Percentiles rank a stretch among this genome's conserved stretches.
Conservation (phyloP, 2,888 invertebrate species). For the Augochlorella aurata region DNA sequence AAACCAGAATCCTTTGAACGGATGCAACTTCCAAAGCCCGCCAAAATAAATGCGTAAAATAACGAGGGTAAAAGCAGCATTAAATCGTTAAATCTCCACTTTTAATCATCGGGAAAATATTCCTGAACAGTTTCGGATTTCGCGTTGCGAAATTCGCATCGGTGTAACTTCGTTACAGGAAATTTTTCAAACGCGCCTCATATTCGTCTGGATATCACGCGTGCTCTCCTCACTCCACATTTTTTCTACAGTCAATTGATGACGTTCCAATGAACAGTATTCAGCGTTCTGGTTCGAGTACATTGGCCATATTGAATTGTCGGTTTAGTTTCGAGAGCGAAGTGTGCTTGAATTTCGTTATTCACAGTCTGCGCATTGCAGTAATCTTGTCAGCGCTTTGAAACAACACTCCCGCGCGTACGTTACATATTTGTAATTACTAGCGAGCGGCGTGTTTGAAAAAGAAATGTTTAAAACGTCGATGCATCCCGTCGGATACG, state of each 20-base stretch:
- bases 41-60: not conserved
- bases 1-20: no score
- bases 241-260: slow-evolving; percentile 4
- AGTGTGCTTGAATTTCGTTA: not conserved
- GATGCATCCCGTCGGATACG: not conserved
- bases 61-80: not conserved
- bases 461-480: not conserved
- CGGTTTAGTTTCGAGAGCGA: not conserved
- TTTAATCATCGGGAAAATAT: not conserved
- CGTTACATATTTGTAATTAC: not conserved
- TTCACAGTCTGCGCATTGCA: not conserved
- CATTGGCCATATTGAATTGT: not conserved
- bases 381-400: not conserved
- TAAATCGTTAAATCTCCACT: not conserved
- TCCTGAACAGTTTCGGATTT: not conserved
- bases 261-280: slow-evolving; percentile 1
- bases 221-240: not conserved
- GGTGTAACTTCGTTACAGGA: not conserved
- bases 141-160: not conserved
- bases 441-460: not conserved
- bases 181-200: not conserved
- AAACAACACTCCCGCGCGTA: not conserved
- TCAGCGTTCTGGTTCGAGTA: not conserved
- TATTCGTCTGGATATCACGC: not conserved
- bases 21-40: not conserved